Evolutionary conservation across 1,140 invertebrate genomes (phyloP), one percentile per base, ranked within the genome.

Genomic region (Aphaenogaster floridana): DNA sequence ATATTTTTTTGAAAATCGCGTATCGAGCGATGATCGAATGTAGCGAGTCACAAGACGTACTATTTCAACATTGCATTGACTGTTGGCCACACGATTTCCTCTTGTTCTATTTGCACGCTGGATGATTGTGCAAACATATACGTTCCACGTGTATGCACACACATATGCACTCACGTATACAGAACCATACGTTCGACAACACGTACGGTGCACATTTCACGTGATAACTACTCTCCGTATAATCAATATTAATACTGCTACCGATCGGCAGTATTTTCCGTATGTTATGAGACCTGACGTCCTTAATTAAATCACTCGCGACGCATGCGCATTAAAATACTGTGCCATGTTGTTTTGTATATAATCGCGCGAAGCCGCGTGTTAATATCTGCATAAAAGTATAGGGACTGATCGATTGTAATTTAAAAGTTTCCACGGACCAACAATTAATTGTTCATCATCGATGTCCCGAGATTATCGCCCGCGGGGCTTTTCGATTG

Each of bases 181-280:
- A 69, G 1, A 11, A 28, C 8, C 6, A 28, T 28, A 50, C 8
- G 13, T 68, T 68, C 34, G 45, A 68, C 36, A 80, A 11, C n/a
- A 21, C 9, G 28, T 28, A 15, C 17, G 13, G 8, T 28, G 13
- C 28, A 61, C 34, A 45, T 71, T 81, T 72, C 36, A 17, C 1
- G 2, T 28, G 88, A 74, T 90, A 86, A 87, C 61, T 78, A 74
- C 50, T 74, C 59, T 45, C 63, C 15, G 45, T 76, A 80, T 45
- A 76, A 88, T 90, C 86, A 90, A 88, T 90, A 90, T 90, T 88
- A 87, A 88, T 87, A 90, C 39, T 87, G 78, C 71, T 28, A 52
- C 13, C 6, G 50, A 88, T 86, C 66, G 74, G 85, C 34, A 21
- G 0, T 69, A 13, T 64, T 88, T 77, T 52, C 34, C 21, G 28